These are phyloP conservation scores for Macroramphosus scolopax DNA, from an alignment of 2,797 vertebrate genomes.

Conservation along the genomic window DNA sequence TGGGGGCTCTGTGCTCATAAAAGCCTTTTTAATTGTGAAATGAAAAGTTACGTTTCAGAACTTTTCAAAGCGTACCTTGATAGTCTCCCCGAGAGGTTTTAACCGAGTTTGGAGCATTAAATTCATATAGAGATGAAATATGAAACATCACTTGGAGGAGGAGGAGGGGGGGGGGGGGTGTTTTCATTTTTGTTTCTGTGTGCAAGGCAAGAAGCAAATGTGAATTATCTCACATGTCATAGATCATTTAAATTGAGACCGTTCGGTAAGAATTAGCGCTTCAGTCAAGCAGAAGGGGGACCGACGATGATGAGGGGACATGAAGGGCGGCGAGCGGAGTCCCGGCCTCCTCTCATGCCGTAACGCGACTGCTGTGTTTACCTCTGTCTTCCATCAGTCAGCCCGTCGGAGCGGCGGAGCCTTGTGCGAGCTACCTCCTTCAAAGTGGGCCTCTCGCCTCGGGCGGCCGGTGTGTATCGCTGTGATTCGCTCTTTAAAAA, in stretches of 20 bases:
- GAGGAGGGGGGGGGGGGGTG: no score
- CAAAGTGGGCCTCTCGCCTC: conserved; percentile 47
- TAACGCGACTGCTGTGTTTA: conserved; percentile 21
- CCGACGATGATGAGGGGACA: conserved; percentile 10
- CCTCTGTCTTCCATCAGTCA: conserved; percentile 44
- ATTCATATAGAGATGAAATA: no score
- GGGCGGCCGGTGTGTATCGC: conserved; percentile 51
- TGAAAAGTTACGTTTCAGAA: no score
- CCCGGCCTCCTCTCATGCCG: conserved; percentile 21
- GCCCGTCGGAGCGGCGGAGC: no score
- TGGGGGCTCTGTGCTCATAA: no score
- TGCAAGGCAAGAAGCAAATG: conserved; percentile 20
- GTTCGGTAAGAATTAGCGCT: conserved; percentile 22
- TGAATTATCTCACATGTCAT: conserved; percentile 35
- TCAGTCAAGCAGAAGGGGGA: conserved; percentile 24
- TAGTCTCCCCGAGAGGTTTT: no score
- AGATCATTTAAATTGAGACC: conserved; percentile 21
- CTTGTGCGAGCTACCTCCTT: conserved; percentile 52
- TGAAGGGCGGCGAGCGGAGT: conserved; percentile 8
- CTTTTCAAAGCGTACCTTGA: no score
- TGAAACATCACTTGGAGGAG: conserved; percentile 17
- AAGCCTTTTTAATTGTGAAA: no score
- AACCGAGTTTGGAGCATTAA: no score
- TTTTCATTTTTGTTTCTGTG: conserved; percentile 11
- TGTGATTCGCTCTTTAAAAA: conserved; percentile 53